phyloP scores from a whole-genome alignment of 2,888 invertebrate genomes.

The Ochropacha duplaris region DNA sequence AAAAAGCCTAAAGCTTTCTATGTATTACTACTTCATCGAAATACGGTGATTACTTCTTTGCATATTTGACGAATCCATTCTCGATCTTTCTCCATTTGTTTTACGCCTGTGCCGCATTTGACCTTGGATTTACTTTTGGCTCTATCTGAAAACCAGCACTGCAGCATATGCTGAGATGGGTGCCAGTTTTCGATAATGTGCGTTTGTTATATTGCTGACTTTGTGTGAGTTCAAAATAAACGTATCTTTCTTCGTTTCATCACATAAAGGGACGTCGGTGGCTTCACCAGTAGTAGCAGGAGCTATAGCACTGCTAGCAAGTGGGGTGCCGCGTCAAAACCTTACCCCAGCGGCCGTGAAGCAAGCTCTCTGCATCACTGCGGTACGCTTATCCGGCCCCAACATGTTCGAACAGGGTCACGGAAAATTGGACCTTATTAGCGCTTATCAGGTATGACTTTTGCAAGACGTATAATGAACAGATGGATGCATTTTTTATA shows the following conservation, averaged over 20 bases:
- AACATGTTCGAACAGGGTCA: conserved; percentile 99
- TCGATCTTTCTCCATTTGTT: too few species aligned
- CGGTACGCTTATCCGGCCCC: conserved; percentile 90
- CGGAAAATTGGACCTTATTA: conserved; percentile 95
- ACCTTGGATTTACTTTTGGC: too few species aligned
- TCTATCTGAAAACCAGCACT: too few species aligned
- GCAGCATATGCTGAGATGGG: too few species aligned
- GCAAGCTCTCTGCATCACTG: conserved; percentile 96
- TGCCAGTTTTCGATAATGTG: too few species aligned
- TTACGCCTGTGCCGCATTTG: too few species aligned
- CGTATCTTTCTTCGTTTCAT: too few species aligned
- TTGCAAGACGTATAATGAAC: neutral
- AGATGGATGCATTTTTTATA: too few species aligned
- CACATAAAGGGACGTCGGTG: conserved; percentile 91
- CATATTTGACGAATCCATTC: neutral
- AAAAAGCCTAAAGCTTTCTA: too few species aligned
- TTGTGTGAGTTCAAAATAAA: too few species aligned
- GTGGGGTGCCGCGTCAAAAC: conserved; percentile 87
- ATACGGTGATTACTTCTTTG: neutral
- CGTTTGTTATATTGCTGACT: too few species aligned
- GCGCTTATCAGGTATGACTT: conserved; percentile 89
- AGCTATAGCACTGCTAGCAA: conserved; percentile 94
- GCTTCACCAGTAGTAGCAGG: conserved; percentile 99
- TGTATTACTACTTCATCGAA: neutral
- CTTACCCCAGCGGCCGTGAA: conserved; percentile 97